phyloP scores from a whole-genome alignment of 92 coral and sea anemone species.

The Ricordea florida region DNA sequence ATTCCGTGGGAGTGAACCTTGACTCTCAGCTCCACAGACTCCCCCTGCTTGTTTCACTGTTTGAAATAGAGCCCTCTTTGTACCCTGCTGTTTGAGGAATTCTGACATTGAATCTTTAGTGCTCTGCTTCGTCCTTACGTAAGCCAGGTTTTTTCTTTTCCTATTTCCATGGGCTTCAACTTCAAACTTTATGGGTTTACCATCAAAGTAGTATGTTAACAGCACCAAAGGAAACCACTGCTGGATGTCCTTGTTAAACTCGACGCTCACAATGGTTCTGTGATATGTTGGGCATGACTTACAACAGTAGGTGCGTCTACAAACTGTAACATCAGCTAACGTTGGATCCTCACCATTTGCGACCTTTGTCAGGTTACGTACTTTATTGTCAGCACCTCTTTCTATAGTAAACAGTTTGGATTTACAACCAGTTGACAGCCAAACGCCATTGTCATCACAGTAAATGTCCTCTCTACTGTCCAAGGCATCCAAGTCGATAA shows the following conservation, averaged over 20 bases:
- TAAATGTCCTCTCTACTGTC: constrained; percentile 45
- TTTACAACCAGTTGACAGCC: constrained; percentile 44
- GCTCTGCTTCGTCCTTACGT: constrained; percentile 27
- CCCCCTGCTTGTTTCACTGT: constrained; percentile 59
- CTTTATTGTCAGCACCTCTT: constrained; percentile 15
- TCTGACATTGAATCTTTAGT: background rate
- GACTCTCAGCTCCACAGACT: constrained; percentile 17
- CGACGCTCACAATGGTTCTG: constrained; percentile 45
- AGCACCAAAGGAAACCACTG: constrained; percentile 30
- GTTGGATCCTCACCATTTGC: background rate
- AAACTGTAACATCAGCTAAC: constrained; percentile 59
- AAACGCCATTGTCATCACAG: constrained; percentile 62
- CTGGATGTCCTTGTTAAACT: constrained; percentile 52
- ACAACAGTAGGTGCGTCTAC: constrained; percentile 39
- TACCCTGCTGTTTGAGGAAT: background rate
- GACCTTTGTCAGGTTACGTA: constrained; percentile 8
- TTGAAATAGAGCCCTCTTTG: constrained; percentile 54
- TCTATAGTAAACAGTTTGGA: constrained; percentile 15
- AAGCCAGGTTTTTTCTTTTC: background rate
- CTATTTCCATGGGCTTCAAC: constrained; percentile 33
- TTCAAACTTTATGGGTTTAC: constrained; percentile 16
- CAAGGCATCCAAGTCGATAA: constrained; percentile 46
- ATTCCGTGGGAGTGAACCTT: constrained; percentile 37
- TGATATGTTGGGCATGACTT: constrained; percentile 36
- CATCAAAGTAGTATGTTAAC: constrained; percentile 31